A percentile compares a stretch with the other conserved stretches of the same genome.
Evolutionary conservation across 2,797 vertebrate genomes (phyloP).

Genomic region (Hoplostethus atlanticus): DNA sequence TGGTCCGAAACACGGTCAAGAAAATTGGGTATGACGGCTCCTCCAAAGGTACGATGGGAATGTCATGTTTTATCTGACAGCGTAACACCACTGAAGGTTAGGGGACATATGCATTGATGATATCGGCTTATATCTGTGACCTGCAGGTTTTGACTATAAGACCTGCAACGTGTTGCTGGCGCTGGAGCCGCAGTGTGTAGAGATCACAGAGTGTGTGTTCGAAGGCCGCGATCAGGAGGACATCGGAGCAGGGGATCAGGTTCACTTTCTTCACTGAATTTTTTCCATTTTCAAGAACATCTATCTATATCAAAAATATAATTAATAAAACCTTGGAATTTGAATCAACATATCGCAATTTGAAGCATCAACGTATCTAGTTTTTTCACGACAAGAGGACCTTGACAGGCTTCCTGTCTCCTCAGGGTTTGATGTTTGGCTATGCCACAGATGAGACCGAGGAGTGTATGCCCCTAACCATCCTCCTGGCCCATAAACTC

Average conservation of each 20-base stretch:
- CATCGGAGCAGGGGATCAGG: conserved; percentile 86
- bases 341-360: too few species aligned
- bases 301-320: too few species aligned
- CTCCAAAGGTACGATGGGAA: conserved; percentile 75
- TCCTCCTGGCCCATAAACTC: conserved; percentile 83
- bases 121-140: not conserved
- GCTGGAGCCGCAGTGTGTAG: conserved; percentile 80
- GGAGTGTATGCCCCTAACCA: conserved; percentile 85
- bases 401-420: conserved; percentile 3
- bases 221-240: conserved; percentile 79
- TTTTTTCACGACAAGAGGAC: not conserved
- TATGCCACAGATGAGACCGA: conserved; percentile 87
- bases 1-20: conserved; percentile 82
- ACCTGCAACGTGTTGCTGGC: conserved; percentile 84
- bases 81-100: too few species aligned
- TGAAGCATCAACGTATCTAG: too few species aligned
- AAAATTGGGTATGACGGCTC: conserved; percentile 85
- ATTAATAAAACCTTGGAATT: too few species aligned
- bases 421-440: conserved; percentile 87
- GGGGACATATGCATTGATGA: not conserved
- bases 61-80: not conserved
- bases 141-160: conserved; percentile 85
- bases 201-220: conserved; percentile 84
- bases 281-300: too few species aligned
- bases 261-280: conserved; percentile 28